Evolutionary conservation across 1,140 invertebrate species (phyloP), one percentile per base, ranked within the genome.

Genomic region (Penaeus japonicus): DNA sequence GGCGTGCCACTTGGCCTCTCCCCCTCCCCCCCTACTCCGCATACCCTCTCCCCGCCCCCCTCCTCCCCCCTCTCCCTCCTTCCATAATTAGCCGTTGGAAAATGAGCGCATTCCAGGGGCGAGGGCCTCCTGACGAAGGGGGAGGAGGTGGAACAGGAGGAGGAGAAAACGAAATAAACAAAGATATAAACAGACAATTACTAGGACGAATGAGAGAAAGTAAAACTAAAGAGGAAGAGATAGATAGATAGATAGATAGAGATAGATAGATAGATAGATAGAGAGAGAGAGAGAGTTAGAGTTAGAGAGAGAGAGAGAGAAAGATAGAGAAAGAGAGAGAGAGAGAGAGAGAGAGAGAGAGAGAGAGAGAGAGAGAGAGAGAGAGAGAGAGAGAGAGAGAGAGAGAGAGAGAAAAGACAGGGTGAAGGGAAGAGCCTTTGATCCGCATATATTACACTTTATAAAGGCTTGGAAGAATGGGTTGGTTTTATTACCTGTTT

Each of bases 331-430:
- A 47, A 54, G 77, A 79, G 77, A 79, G 77, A 79, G 79, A 81
- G 79, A 81, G 79, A 81, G 79, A 81, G 79, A 81, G 53, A 57
- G 79, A 57, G 53, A 55, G 73, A 77, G 78, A 53, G 78, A 53
- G 78, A 53, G 78, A 53, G 78, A 80, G 78, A 80, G 78, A 80
- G 78, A 80, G 78, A 80, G 78, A 80, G 78, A 54, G 39, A 81
- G 47, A 54, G n/a, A 55, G 79, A 81, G n/a, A n/a, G 4, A 77
- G 4, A 27, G 30, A 32, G 4, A n/a, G n/a, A 18, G 20, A 5
- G 35, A 53, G 78, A 80, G 20, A 80, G 35, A 80, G 20, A 53
- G 0, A 22, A 53, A 80, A 47, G 78, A 47, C 35, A 55, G 35
- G 53, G 78, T 10, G 47, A 53, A 54, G 78, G 53, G 78, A 80